Evolutionary conservation across 2,888 invertebrate genomes (phyloP), one percentile per base, ranked within the genome.

Genomic region (Epiblema foenella): DNA sequence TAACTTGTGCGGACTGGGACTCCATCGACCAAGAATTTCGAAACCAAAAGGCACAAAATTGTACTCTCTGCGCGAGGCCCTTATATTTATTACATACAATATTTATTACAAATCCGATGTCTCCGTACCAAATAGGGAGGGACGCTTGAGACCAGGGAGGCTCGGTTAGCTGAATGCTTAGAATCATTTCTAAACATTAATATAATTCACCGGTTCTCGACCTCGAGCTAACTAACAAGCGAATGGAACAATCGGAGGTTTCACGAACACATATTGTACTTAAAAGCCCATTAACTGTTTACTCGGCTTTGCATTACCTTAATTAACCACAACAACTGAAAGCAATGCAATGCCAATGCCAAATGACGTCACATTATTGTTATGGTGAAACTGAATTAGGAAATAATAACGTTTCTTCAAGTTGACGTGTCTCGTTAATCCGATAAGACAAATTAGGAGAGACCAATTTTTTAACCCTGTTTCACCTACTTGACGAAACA

Each of bases 231-330:
- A 69, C 51, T 42, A 73, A 69, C 62, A 66, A 69, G 73, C 60
- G 66, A 73, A 67, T 57, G 69, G 51, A 66, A 69, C 66, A 69
- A 70, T 57, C 39, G 46, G 58, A 66, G 63, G 37, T 68, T 68
- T 51, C 49, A 63, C 57, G 57, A 62, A 68, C 59, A 69, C 60
- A 74, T 68, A 75, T 73, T 72, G 67, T 71, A 77, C 77, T 75
- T 75, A 75, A 77, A 77, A 76, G 73, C 60, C 68, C 75, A 78
- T 77, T 74, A 68, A 60, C 67, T 72, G 49, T 62, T 69, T 63
- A 70, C 57, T 58, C 58, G 42, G 57, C 68, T 63, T 49, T 67
- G 62, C 39, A 49, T 71, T 71, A 67, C 51, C 60, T 62, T 71
- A 62, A 71, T 71, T 71, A 71, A 71, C 67, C 71, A 57, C 71